phyloP scores from a whole-genome alignment of 2,113 vertebrate genomes.

The Indri indri region DNA sequence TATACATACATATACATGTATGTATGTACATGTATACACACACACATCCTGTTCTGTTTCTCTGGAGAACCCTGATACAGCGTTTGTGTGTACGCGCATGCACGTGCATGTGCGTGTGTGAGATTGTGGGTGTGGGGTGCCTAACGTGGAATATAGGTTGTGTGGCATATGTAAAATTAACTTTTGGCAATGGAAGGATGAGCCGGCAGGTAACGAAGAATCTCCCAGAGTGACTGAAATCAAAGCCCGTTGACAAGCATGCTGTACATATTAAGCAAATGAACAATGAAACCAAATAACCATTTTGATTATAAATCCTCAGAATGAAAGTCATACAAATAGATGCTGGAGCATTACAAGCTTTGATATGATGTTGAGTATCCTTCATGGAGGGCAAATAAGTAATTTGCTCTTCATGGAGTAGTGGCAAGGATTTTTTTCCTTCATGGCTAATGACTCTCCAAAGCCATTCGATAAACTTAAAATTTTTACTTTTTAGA shows the following conservation, averaged over 20 bases:
- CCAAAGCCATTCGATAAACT: neutral
- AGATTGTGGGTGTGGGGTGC: neutral
- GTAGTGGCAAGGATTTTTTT: neutral
- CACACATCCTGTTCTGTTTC: neutral
- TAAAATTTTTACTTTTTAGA: neutral
- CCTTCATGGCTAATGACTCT: neutral
- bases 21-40: neutral
- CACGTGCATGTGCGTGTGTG: neutral
- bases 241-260: neutral
- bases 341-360: neutral
- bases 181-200: neutral
- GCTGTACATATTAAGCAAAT: neutral
- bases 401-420: neutral
- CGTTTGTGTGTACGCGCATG: neutral
- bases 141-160: neutral
- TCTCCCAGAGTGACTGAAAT: neutral
- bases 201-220: neutral
- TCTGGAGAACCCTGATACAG: neutral
- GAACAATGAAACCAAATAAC: neutral
- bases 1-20: neutral
- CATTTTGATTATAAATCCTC: neutral
- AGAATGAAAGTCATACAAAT: neutral
- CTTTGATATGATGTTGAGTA: accelerated
- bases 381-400: neutral
- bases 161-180: neutral